Evolutionary conservation across 2,888 invertebrate species (phyloP).

Genomic region (Microplitis deprimator): DNA sequence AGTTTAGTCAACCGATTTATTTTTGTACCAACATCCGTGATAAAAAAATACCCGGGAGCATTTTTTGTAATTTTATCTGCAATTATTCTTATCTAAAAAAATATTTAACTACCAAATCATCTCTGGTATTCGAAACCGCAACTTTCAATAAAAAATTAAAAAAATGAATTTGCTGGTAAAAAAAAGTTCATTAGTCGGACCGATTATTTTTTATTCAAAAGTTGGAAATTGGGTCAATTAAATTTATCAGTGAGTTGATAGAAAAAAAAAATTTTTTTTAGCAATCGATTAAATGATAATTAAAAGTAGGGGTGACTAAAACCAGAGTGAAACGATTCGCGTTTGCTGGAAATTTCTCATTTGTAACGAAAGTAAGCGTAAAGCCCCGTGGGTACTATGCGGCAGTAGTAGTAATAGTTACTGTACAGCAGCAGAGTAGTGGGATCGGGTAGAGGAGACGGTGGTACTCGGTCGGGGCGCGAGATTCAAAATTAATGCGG

Average conservation of each 20-base stretch:
- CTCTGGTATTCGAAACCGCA: no score
- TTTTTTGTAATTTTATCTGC: not conserved
- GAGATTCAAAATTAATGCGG: slow-evolving; percentile 65
- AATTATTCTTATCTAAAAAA: not conserved
- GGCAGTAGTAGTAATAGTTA: not conserved
- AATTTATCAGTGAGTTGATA: no score
- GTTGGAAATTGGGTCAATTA: no score
- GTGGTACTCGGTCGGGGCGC: slow-evolving; percentile 37
- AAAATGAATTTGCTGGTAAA: no score
- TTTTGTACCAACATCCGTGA: slow-evolving; percentile 10
- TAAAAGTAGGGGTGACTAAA: not conserved
- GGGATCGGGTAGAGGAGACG: slow-evolving; percentile 14
- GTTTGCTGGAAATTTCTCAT: slow-evolving; percentile 46
- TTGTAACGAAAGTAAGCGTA: slow-evolving; percentile 48
- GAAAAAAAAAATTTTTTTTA: not conserved
- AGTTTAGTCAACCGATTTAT: slow-evolving; percentile 13
- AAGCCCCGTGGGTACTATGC: slow-evolving; percentile 41
- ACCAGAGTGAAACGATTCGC: slow-evolving; percentile 9
- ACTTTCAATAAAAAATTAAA: no score
- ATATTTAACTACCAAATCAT: no score
- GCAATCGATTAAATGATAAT: not conserved
- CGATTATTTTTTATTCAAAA: no score
- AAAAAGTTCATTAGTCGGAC: no score
- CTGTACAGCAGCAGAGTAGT: not conserved
- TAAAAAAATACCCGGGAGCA: slow-evolving; percentile 28